Evolutionary conservation across 64 coral and sea anemone species (phyloP).

Genomic region (Hydrozoanthus tunicans): DNA sequence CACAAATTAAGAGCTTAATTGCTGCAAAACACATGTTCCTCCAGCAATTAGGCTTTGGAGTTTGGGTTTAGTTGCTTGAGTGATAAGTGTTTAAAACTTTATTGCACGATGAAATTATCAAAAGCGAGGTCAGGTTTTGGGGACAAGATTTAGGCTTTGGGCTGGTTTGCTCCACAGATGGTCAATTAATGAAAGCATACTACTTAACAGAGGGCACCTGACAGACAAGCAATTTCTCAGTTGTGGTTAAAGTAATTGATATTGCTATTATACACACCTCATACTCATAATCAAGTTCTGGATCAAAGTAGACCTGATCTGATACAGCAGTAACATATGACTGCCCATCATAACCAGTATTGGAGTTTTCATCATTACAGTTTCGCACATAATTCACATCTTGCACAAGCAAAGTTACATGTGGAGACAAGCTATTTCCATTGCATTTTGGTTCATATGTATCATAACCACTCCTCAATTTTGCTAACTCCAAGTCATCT

Average conservation of each 20-base stretch:
- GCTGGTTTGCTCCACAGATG: constrained; percentile 11
- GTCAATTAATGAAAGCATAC: constrained; percentile 14
- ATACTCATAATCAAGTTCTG: constrained; percentile 94
- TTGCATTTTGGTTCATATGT: constrained; percentile 62
- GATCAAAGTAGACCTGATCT: constrained; percentile 96
- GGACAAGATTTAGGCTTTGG: not conserved
- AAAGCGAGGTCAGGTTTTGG: not conserved
- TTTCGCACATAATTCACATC: constrained; percentile 79
- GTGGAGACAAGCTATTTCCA: constrained; percentile 63
- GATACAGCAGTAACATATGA: constrained; percentile 85
- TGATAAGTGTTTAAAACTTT: constrained; percentile 17
- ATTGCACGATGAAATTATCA: not conserved
- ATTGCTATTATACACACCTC: constrained; percentile 73
- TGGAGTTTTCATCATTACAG: constrained; percentile 85
- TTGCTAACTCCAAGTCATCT: constrained; percentile 80
- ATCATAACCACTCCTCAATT: constrained; percentile 69
- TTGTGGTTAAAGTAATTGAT: not conserved
- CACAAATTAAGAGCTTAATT: constrained; percentile 25
- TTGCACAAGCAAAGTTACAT: constrained; percentile 62
- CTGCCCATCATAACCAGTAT: constrained; percentile 58
- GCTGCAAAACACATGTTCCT: constrained; percentile 49
- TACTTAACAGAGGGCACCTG: constrained; percentile 6
- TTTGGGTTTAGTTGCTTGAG: constrained; percentile 3
- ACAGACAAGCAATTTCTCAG: constrained; percentile 45
- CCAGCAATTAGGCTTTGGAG: not conserved